Evolutionary conservation across 2,888 invertebrate species (phyloP), one percentile per base, ranked within the genome.

Genomic region (Drosophila histrio): DNA sequence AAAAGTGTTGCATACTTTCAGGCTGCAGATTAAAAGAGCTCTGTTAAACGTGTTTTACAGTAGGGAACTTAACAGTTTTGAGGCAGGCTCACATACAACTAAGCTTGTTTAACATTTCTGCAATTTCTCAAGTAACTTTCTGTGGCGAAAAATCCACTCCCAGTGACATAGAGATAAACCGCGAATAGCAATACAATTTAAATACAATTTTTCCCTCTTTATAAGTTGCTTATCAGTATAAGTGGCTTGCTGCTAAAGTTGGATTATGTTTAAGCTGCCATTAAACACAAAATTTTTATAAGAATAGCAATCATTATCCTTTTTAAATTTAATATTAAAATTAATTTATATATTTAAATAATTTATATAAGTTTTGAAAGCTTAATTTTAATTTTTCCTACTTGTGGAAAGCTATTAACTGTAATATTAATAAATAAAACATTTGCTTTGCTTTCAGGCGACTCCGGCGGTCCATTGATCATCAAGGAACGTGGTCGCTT

Each of bases 381-480:
- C n/a, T 30, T n/a, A n/a, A 9, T n/a, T 13, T 30, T 4, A 30
- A n/a, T 3, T 30, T 30, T n/a, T 30, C n/a, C 4, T 3, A 30
- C n/a, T n/a, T 30, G 1, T 1, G 2, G 13, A 32, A 4, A 13
- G 32, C n/a, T 36, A n/a, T 21, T 43, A 2, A 9, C 15, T 13
- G 3, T 30, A 5, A 17, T 19, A 30, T 15, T 26, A 9, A 17
- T 46, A 6, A 17, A 13, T 41, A 3, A 8, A 22, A 9, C 1
- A 6, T 7, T 49, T 26, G 3, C 1, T 8, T 4, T 24, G 5
- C 7, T 38, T n/a, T 1, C 43, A 95, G 95, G 96, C 9, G 96
- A 96, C 88, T 96, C 96, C 0, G 96, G 96, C 0, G 96, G 96
- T 0, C 96, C 96, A 0, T 91, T 96, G 2, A 94, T 96, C 75